A percentile compares a stretch with the other conserved stretches of the same genome.
phyloP scores from a whole-genome alignment of 2,888 invertebrate genomes.

The Choristoneura rosaceana region DNA sequence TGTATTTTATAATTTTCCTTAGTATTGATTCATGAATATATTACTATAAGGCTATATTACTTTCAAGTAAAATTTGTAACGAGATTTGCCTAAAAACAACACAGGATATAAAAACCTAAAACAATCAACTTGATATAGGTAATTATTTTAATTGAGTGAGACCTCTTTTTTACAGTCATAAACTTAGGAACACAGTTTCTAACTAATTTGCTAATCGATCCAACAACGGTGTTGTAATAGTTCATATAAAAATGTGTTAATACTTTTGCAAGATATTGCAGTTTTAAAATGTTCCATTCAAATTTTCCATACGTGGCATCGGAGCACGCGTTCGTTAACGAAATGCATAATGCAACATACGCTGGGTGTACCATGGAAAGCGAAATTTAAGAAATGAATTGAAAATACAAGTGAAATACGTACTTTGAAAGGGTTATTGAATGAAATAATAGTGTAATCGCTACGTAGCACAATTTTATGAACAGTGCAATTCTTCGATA shows the following conservation, averaged over 20 bases:
- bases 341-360: slow-evolving; percentile 80
- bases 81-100: too few relatives aligned
- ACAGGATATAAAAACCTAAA: too few relatives aligned
- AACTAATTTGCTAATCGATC: not conserved
- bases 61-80: too few relatives aligned
- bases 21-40: too few relatives aligned
- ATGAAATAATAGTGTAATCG: not conserved
- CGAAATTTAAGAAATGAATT: slow-evolving; percentile 63
- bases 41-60: too few relatives aligned
- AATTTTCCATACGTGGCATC: slow-evolving; percentile 66
- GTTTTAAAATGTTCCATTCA: slow-evolving; percentile 69
- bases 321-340: slow-evolving; percentile 76
- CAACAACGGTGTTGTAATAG: not conserved
- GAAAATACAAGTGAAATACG: slow-evolving; percentile 23
- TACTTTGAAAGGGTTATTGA: not conserved
- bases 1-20: too few relatives aligned
- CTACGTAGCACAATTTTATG: too few relatives aligned
- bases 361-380: slow-evolving; percentile 55
- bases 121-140: too few relatives aligned
- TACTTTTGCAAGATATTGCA: slow-evolving; percentile 53
- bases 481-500: too few relatives aligned
- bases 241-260: not conserved
- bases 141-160: too few relatives aligned
- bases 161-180: too few relatives aligned
- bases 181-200: too few relatives aligned